Evolutionary conservation across 1,140 invertebrate species (phyloP).

Genomic region (Pseudomyrmex flavicornis): DNA sequence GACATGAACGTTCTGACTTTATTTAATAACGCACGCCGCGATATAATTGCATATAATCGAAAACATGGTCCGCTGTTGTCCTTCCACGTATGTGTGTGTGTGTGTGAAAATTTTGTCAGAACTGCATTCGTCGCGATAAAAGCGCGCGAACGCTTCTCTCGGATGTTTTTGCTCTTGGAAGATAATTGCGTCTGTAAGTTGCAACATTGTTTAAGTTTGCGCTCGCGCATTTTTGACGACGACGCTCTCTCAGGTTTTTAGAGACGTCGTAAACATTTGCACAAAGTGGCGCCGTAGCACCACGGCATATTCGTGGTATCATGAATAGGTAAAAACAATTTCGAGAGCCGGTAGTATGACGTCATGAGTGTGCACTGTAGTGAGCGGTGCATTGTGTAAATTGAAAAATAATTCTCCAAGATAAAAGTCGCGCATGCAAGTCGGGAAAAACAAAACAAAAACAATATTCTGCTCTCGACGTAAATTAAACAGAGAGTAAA

Average conservation of each 20-base stretch:
- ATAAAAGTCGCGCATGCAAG: neutral
- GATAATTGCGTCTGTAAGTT: constrained; percentile 38
- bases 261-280: constrained; percentile 36
- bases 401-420: constrained; percentile 9
- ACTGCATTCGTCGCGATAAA: constrained; percentile 13
- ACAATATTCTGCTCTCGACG: neutral
- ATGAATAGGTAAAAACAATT: neutral
- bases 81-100: neutral
- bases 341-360: neutral
- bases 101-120: constrained; percentile 9
- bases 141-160: neutral
- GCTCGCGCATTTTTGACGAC: constrained; percentile 8
- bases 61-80: neutral
- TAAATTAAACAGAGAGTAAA: neutral
- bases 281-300: neutral
- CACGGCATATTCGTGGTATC: neutral
- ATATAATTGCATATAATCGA: constrained; percentile 31
- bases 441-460: no score
- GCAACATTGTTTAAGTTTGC: constrained; percentile 10
- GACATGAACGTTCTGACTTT: constrained; percentile 9
- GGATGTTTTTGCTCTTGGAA: neutral
- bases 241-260: constrained; percentile 14
- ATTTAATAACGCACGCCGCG: neutral
- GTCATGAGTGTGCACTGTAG: no score
- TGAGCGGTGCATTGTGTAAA: neutral